phyloP scores from a whole-genome alignment of 2,113 vertebrate species.

The Trichomycterus rosablanca region DNA sequence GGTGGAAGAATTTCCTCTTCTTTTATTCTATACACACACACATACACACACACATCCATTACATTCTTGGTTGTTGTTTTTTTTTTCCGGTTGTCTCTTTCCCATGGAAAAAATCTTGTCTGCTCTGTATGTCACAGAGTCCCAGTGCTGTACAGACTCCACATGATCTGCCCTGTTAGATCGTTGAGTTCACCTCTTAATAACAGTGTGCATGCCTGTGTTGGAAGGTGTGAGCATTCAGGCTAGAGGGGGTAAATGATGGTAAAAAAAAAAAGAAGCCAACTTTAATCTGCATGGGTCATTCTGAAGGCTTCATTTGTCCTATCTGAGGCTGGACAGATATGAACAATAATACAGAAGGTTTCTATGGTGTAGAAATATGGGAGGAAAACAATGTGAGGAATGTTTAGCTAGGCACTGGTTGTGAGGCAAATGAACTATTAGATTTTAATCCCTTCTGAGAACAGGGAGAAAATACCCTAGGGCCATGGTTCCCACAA shows the following conservation, averaged over 20 bases:
- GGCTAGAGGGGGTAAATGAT: too few species aligned
- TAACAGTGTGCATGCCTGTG: neutral
- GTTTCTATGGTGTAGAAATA: conserved; percentile 25
- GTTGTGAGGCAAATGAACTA: neutral
- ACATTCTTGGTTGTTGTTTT: neutral
- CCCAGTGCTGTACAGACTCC: too few species aligned
- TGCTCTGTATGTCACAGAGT: neutral
- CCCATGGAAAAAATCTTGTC: neutral
- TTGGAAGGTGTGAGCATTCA: too few species aligned
- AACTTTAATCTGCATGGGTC: too few species aligned
- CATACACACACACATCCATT: conserved; percentile 26
- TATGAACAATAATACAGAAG: neutral
- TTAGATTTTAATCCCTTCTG: too few species aligned
- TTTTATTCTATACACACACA: conserved; percentile 18
- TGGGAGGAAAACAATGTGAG: conserved; percentile 1
- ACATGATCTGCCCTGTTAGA: too few species aligned
- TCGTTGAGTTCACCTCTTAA: neutral
- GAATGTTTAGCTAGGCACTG: conserved; percentile 20
- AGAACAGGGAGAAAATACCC: too few species aligned
- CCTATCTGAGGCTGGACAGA: neutral
- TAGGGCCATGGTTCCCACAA: too few species aligned
- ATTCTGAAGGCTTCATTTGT: too few species aligned
- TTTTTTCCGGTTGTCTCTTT: conserved; percentile 8
- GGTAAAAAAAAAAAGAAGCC: too few species aligned
- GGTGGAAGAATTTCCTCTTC: conserved; percentile 42